Conservation (phyloP, 1,140 invertebrate genomes). For the Trypoxylus dichotomus region DNA sequence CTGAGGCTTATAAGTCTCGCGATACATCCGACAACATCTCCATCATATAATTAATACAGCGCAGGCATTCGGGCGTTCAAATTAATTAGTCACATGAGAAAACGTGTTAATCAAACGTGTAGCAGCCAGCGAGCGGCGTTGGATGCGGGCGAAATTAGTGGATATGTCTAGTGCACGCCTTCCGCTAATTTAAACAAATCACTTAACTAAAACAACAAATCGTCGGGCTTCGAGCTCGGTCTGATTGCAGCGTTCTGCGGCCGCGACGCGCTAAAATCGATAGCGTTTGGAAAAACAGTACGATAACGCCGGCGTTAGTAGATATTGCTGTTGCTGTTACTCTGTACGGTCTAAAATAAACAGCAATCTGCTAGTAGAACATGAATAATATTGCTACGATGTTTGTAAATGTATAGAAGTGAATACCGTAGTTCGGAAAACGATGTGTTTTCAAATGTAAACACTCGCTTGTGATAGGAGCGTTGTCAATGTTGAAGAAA, state of each 20-base stretch:
- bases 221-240: background rate
- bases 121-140: background rate
- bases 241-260: background rate
- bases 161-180: background rate
- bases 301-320: background rate
- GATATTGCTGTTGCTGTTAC: no score
- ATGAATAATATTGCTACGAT: no score
- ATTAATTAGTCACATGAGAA: background rate
- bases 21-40: background rate
- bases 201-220: constrained; percentile 7
- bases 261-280: background rate
- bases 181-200: constrained; percentile 3
- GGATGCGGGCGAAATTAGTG: background rate
- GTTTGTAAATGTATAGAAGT: no score
- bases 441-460: no score
- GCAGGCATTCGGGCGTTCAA: background rate
- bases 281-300: background rate
- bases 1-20: no score
- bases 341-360: no score
- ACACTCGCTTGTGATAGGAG: no score
- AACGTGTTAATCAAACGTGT: background rate
- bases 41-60: background rate
- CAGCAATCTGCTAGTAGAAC: no score
- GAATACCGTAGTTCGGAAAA: no score
- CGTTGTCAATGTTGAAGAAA: no score